These are phyloP conservation scores for Oreotrochilus melanogaster DNA, from an alignment of 2,113 vertebrate genomes.

Conservation along the genomic window DNA sequence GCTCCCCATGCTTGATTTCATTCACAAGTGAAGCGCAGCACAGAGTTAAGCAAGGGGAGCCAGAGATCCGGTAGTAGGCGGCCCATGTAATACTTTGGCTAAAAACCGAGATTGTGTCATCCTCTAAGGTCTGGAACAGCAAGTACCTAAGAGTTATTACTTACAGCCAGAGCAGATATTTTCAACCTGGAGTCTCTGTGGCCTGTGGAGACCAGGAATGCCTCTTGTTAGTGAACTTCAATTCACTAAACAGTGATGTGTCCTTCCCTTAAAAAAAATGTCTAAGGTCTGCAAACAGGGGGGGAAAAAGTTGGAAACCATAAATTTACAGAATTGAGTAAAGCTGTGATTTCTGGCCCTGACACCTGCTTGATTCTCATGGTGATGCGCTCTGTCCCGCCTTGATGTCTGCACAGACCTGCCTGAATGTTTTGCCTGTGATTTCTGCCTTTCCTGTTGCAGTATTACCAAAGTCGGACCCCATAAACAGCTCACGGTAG, in stretches of 20 bases:
- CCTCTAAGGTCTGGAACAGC: background rate
- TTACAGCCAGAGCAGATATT: background rate
- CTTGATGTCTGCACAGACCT: background rate
- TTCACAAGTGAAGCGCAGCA: constrained; percentile 28
- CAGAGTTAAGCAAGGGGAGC: background rate
- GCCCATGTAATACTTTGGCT: background rate
- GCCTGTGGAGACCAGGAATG: background rate
- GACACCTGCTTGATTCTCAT: background rate
- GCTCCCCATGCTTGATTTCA: background rate
- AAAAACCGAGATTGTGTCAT: background rate
- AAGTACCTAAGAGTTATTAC: background rate
- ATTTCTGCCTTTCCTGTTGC: background rate
- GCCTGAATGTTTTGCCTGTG: background rate
- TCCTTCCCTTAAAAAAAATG: background rate
- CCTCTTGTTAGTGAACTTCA: background rate
- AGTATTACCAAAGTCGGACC: background rate
- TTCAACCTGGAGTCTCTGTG: background rate
- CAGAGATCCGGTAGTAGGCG: background rate
- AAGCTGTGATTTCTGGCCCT: background rate
- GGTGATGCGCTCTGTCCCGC: background rate
- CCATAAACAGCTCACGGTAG: background rate
- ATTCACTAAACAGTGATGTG: background rate
- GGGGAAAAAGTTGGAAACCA: background rate
- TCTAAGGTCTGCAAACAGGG: background rate
- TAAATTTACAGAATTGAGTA: background rate